Base-by-base conservation (phyloP, 2,888 invertebrate genomes). In the Incurvaria masculella region DNA sequence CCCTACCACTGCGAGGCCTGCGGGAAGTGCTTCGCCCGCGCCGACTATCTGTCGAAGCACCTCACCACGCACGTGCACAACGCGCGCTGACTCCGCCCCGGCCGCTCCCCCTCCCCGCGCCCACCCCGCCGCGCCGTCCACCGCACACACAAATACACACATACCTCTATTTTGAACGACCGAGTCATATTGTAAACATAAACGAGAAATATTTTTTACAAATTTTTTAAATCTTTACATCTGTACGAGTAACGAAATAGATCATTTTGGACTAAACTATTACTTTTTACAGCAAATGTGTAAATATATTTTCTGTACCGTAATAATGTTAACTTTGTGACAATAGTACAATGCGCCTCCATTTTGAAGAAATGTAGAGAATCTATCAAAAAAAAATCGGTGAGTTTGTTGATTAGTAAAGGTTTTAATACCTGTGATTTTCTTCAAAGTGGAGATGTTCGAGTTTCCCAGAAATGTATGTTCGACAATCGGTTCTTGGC, bases 1-100 rank as follows among this genome's bases (percentile, higher is more conserved):
- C 93, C 93, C 26, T 94, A 93, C 70, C 92, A 92, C 67, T 94
- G 93, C 75, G 92, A 93, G 69, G 91, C 92, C 68, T 94, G 93
- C 70, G 93, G 92, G 55, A 93, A 93, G 71, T 92, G 92, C 68
- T 94, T 94, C 71, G 93, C 93, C 21, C 82, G 93, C 46, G 93
- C 93, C 47, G 93, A 94, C 68, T 94, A 94, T 64, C 83, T 94
- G 49, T 92, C 92, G 61, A 94, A 94, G 71, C 93, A 94, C 72
- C 83, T 94, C 57, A 93, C 93, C 53, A 94, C 93, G 26, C 93
- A 94, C 76, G 91, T 92, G 59, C 92, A 92, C 72, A 84, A 84
- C 64, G 80, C 84, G 52, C 86, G 87, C 62, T 87, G 68, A 72
- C 57, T 57, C 46, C 51, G 44, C 33, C 6, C 19, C 23, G 18